phyloP scores from a whole-genome alignment of 2,113 vertebrate genomes.

The Dolichotis patagonum region DNA sequence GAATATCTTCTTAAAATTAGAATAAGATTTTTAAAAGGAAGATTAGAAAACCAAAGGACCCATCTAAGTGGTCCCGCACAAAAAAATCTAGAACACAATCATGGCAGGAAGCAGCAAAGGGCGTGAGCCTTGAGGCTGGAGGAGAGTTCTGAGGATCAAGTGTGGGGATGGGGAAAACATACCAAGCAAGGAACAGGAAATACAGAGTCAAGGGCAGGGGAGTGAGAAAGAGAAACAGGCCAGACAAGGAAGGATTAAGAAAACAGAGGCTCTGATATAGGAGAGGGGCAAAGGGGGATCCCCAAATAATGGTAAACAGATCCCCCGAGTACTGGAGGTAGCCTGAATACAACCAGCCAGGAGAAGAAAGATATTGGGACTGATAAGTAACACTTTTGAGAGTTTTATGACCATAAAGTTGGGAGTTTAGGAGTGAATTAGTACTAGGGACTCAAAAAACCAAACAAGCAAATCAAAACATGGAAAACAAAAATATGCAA shows the following conservation, averaged over 20 bases:
- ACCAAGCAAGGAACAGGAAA: neutral
- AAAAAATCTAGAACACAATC: neutral
- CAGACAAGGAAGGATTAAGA: neutral
- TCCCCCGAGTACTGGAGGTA: too few species aligned
- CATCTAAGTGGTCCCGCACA: neutral
- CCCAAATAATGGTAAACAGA: neutral
- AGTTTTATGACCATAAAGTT: neutral
- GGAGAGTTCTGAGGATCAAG: neutral
- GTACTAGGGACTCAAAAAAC: neutral
- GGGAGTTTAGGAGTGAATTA: neutral
- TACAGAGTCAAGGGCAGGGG: neutral
- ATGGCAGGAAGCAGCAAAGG: neutral
- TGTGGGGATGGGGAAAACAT: neutral
- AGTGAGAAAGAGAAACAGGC: neutral
- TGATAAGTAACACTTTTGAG: neutral
- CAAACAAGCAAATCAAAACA: neutral
- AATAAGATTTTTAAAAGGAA: neutral
- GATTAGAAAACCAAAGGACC: conserved; percentile 11
- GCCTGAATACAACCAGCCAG: neutral
- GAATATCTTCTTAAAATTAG: conserved; percentile 22
- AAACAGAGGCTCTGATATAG: neutral
- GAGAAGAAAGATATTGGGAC: neutral
- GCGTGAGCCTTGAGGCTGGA: neutral
- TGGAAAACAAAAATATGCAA: neutral
- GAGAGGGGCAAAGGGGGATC: neutral